Evolutionary conservation across 2,888 invertebrate species (phyloP).

Genomic region (Papilio protenor): DNA sequence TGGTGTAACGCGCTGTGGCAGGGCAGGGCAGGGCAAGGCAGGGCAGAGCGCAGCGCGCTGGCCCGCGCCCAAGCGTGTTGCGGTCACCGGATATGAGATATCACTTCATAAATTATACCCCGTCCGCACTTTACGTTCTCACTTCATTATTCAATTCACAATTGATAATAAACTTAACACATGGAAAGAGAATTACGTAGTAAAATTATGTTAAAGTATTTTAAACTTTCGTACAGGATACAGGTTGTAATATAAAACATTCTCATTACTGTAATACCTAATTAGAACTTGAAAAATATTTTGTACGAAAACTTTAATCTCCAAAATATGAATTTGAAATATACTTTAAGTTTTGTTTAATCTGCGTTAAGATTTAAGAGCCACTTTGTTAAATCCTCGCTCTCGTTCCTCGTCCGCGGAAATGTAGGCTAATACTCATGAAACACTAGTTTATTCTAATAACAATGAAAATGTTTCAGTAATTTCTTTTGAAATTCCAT

Average conservation of each 20-base stretch:
- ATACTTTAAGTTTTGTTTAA: neutral
- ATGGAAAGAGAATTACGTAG: neutral
- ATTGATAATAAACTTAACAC: neutral
- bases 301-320: neutral
- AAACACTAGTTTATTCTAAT: neutral
- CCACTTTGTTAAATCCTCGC: neutral
- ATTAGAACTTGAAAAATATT: neutral
- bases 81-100: constrained; percentile 1
- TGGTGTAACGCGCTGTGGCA: neutral
- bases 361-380: neutral
- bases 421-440: neutral
- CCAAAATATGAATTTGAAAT: neutral
- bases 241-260: neutral
- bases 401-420: neutral
- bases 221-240: too few species aligned
- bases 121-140: neutral
- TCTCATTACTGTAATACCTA: neutral
- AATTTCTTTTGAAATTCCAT: neutral
- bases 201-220: neutral
- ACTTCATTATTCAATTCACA: neutral
- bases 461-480: neutral
- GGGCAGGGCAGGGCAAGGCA: neutral
- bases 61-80: constrained; percentile 7
- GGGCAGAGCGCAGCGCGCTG: neutral
- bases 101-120: neutral